Evolutionary conservation across 2,888 invertebrate genomes (phyloP).

Genomic region (Melinaea menophilus): DNA sequence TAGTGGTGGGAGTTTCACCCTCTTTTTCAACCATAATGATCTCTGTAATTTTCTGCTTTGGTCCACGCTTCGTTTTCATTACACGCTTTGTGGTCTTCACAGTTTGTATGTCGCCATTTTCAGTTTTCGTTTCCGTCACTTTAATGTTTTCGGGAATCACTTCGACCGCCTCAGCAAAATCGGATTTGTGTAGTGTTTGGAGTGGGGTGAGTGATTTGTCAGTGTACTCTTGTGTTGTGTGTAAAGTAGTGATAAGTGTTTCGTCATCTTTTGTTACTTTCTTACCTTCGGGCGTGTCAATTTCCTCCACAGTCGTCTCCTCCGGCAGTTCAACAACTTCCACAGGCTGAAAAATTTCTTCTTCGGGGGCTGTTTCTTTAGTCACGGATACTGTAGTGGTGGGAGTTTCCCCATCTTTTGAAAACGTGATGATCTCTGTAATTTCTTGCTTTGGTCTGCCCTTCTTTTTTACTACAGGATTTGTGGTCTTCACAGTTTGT

Average conservation of each 20-base stretch:
- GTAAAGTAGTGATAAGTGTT: slow-evolving; percentile 41
- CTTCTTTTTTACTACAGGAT: slow-evolving; percentile 40
- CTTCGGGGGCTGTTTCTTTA: slow-evolving; percentile 45
- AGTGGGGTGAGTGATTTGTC: slow-evolving; percentile 35
- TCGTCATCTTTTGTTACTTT: no score
- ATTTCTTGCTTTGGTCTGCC: slow-evolving; percentile 33
- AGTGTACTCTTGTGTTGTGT: slow-evolving; percentile 32
- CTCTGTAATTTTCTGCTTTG: slow-evolving; percentile 34
- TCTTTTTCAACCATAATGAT: slow-evolving; percentile 34
- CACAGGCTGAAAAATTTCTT: slow-evolving; percentile 35
- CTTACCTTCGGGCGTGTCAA: slow-evolving; percentile 35
- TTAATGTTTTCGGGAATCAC: slow-evolving; percentile 57
- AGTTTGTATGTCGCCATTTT: slow-evolving; percentile 19
- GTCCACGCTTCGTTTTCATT: slow-evolving; percentile 38
- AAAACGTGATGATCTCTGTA: slow-evolving; percentile 39
- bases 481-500: slow-evolving; percentile 11
- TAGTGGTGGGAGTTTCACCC: slow-evolving; percentile 38
- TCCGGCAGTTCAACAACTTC: slow-evolving; percentile 40
- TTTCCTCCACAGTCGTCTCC: slow-evolving; percentile 32
- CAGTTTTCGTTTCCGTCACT: slow-evolving; percentile 32
- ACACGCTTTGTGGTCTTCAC: slow-evolving; percentile 30
- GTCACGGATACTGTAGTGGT: slow-evolving; percentile 34
- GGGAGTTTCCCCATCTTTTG: slow-evolving; percentile 35
- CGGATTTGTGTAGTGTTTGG: slow-evolving; percentile 23
- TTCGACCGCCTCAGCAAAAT: slow-evolving; percentile 32